These are phyloP conservation scores for Halisarca cf. caerulea DNA, from an alignment of 37 sponge, comb jelly and placozoan species.

Conservation along the genomic window DNA sequence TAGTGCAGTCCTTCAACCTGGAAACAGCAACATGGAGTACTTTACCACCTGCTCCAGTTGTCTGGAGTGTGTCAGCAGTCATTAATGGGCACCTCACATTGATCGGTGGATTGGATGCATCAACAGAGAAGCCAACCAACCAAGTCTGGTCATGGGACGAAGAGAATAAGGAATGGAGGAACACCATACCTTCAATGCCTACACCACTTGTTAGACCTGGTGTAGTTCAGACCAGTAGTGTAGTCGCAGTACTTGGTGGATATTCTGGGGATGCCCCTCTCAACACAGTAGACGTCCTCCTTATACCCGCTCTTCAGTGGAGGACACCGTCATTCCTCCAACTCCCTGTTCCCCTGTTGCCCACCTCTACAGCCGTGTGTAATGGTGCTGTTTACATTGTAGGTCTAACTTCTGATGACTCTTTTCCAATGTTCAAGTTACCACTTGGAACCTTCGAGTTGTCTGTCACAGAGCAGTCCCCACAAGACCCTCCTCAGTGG, in stretches of 20 bases:
- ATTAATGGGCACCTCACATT: neutral
- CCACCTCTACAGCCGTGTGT: neutral
- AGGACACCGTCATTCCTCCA: neutral
- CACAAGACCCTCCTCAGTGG: too few species aligned
- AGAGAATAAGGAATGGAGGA: neutral
- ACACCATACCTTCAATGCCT: neutral
- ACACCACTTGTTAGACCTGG: neutral
- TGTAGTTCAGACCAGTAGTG: neutral
- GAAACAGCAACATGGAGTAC: neutral
- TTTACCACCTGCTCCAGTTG: neutral
- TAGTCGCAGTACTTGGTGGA: neutral
- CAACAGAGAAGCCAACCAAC: neutral
- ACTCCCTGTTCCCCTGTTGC: neutral
- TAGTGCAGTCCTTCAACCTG: neutral
- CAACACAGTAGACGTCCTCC: neutral
- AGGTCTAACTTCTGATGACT: too few species aligned
- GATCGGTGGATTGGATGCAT: constrained; percentile 1
- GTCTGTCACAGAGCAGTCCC: too few species aligned
- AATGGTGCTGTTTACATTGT: too few species aligned
- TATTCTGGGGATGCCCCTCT: neutral
- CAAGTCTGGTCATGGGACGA: neutral
- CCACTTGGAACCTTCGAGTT: too few species aligned
- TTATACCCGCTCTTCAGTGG: neutral
- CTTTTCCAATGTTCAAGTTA: too few species aligned
- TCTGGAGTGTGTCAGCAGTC: neutral